phyloP scores from a whole-genome alignment of 2,888 invertebrate genomes.

The Rhingia campestris region DNA sequence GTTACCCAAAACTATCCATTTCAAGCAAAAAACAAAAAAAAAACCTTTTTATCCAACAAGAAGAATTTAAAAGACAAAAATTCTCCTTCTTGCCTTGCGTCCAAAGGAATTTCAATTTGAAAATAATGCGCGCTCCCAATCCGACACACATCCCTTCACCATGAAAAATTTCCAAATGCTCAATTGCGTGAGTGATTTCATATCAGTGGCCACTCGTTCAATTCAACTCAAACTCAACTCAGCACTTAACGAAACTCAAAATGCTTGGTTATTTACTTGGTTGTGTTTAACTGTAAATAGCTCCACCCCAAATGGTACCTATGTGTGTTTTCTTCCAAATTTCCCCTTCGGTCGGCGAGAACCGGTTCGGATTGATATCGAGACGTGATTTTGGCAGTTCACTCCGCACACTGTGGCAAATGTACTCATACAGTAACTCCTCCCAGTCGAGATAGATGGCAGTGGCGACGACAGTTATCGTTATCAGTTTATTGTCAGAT shows the following conservation, averaged over 20 bases:
- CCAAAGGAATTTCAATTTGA: constrained; percentile 41
- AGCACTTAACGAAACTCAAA: constrained; percentile 67
- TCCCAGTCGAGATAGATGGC: constrained; percentile 68
- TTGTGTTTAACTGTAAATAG: constrained; percentile 41
- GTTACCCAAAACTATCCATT: too few relatives aligned
- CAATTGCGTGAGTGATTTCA: constrained; percentile 28
- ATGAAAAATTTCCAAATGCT: constrained; percentile 15
- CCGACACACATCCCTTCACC: constrained; percentile 11
- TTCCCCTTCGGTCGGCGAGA: constrained; percentile 64
- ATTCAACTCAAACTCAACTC: constrained; percentile 60
- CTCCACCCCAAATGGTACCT: constrained; percentile 48
- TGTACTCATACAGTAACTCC: constrained; percentile 51
- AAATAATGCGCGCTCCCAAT: constrained; percentile 12
- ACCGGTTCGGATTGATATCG: constrained; percentile 62
- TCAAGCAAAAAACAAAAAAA: too few relatives aligned
- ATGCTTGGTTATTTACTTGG: constrained; percentile 7
- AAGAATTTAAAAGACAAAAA: too few relatives aligned
- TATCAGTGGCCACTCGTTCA: neutral
- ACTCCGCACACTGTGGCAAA: constrained; percentile 34
- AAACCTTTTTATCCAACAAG: too few relatives aligned
- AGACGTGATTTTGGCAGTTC: constrained; percentile 31
- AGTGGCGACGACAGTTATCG: constrained; percentile 62
- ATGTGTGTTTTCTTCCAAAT: neutral
- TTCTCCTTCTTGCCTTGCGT: too few relatives aligned
- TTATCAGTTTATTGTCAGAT: constrained; percentile 70